A percentile compares a stretch with the other conserved stretches of the same genome.
phyloP scores from a whole-genome alignment of 2,888 invertebrate species.

The Orthosia incerta region DNA sequence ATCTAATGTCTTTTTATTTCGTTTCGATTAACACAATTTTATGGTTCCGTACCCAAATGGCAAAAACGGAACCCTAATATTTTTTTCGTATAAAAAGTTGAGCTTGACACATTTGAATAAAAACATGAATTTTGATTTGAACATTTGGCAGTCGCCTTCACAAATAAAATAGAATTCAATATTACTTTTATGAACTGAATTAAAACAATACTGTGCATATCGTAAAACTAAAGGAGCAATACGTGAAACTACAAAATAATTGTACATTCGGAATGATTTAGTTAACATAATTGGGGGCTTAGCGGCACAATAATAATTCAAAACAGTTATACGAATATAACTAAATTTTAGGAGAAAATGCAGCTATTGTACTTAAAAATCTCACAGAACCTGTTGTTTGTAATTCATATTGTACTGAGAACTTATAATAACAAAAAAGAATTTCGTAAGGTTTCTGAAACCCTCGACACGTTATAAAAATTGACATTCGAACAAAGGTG shows the following conservation, averaged over 20 bases:
- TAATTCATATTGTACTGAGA: neutral
- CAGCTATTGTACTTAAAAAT: slow-evolving; percentile 12
- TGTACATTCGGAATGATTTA: slow-evolving; percentile 61
- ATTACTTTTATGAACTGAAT: slow-evolving; percentile 5
- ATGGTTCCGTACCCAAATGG: neutral
- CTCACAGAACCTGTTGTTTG: neutral
- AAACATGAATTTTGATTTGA: no score
- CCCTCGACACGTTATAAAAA: slow-evolving; percentile 37
- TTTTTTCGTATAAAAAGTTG: neutral
- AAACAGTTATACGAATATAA: neutral
- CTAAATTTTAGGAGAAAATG: neutral
- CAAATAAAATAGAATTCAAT: neutral
- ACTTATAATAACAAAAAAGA: neutral
- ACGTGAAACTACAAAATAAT: slow-evolving; percentile 47
- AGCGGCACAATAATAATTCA: no score
- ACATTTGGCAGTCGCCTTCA: neutral
- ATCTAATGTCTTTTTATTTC: slow-evolving; percentile 46
- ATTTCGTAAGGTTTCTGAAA: slow-evolving; percentile 39
- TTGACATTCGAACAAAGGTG: slow-evolving; percentile 39
- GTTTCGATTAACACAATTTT: slow-evolving; percentile 12
- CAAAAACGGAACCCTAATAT: neutral
- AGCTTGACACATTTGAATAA: no score
- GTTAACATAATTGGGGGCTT: slow-evolving; percentile 49
- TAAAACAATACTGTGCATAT: neutral
- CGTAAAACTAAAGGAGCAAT: slow-evolving; percentile 42